Conservation (phyloP, 2,888 invertebrate species). For the Sinopyrophorus schimmeli region DNA sequence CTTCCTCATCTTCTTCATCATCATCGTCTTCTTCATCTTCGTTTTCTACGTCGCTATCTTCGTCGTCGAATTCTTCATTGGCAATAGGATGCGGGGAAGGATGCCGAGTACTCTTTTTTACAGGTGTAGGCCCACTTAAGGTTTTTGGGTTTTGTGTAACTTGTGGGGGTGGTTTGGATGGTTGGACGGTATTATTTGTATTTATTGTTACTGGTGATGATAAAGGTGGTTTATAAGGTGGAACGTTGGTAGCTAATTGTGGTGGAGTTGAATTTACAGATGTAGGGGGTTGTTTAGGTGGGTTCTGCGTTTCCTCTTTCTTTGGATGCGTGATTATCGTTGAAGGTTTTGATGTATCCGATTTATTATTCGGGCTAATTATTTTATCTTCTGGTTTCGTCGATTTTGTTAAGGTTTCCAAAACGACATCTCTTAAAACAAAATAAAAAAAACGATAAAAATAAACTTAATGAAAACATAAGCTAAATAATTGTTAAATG, state of each 20-base stretch:
- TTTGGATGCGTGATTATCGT: too few relatives aligned
- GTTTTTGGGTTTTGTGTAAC: conserved; percentile 12
- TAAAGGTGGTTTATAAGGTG: conserved; percentile 36
- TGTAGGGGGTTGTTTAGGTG: too few relatives aligned
- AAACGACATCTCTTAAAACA: conserved; percentile 45
- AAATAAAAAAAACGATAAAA: conserved; percentile 40
- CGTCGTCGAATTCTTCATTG: conserved; percentile 22
- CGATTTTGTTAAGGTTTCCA: conserved; percentile 38
- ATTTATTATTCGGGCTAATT: conserved; percentile 2
- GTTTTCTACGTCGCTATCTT: conserved; percentile 31
- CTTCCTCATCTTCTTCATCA: conserved; percentile 35
- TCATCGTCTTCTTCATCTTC: conserved; percentile 36
- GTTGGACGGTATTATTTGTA: too few relatives aligned
- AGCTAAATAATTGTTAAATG: neutral
- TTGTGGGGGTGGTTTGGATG: conserved; percentile 27
- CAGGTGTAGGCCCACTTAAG: conserved; percentile 1
- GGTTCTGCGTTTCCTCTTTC: conserved; percentile 7
- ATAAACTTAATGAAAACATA: too few relatives aligned
- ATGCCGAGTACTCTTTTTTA: conserved; percentile 15
- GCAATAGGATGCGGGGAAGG: conserved; percentile 37
- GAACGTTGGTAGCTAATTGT: conserved; percentile 40
- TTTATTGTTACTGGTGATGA: too few relatives aligned
- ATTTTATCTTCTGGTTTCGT: conserved; percentile 3
- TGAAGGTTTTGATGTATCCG: conserved; percentile 3
- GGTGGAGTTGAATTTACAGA: conserved; percentile 9